These are phyloP conservation scores for Noctua janthina DNA, from an alignment of 2,888 invertebrate species.

Conservation along the genomic window DNA sequence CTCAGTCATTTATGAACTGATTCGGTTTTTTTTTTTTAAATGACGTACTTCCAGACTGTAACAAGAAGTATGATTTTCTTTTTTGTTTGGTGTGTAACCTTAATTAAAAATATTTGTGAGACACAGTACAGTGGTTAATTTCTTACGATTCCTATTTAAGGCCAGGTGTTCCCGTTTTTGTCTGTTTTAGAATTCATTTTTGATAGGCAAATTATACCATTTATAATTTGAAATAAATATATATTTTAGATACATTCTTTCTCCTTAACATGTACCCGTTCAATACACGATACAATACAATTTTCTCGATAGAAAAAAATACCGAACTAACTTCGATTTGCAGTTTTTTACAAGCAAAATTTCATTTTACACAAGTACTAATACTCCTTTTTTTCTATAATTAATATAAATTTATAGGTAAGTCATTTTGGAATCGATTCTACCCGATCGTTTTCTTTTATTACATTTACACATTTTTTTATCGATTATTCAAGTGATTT, in stretches of 20 bases:
- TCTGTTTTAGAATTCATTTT: slow-evolving; percentile 1
- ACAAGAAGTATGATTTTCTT: too few relatives aligned
- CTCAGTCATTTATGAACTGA: too few relatives aligned
- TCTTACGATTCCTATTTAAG: neutral
- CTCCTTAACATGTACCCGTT: neutral
- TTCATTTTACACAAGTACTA: neutral
- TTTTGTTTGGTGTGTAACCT: too few relatives aligned
- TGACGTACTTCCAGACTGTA: too few relatives aligned
- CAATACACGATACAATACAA: neutral
- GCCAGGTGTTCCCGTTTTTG: neutral
- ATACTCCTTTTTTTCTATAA: neutral
- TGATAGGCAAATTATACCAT: slow-evolving; percentile 6
- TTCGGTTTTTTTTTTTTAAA: too few relatives aligned
- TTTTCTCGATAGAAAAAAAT: slow-evolving; percentile 20
- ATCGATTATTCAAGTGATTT: slow-evolving; percentile 1
- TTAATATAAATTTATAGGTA: neutral
- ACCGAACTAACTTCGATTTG: neutral
- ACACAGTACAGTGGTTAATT: too few relatives aligned
- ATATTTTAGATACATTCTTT: slow-evolving; percentile 5
- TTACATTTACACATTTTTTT: neutral
- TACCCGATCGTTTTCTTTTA: slow-evolving; percentile 1
- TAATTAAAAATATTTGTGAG: too few relatives aligned
- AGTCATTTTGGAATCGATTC: slow-evolving; percentile 9
- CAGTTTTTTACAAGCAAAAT: slow-evolving; percentile 1
- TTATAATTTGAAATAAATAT: neutral